Evolutionary conservation across 2,888 invertebrate genomes (phyloP).

Genomic region (Venusia cambrica): DNA sequence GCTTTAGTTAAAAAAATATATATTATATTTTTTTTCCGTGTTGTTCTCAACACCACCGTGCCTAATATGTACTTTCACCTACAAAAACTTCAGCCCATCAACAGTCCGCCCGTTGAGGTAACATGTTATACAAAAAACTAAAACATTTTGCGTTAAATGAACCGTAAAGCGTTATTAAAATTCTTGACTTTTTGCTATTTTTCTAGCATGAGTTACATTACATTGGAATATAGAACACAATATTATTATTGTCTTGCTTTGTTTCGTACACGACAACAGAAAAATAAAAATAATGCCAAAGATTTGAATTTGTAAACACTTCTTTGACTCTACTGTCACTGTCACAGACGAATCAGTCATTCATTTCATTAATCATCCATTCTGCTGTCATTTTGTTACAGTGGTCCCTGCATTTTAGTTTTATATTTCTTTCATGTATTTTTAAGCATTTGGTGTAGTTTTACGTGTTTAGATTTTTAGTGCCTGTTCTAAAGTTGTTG

Average conservation of each 20-base stretch:
- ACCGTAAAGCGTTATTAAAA: constrained; percentile 58
- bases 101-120: no score
- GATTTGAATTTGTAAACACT: not conserved
- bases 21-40: no score
- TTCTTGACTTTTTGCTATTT: constrained; percentile 28
- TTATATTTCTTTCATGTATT: constrained; percentile 72
- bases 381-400: constrained; percentile 49
- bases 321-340: constrained; percentile 11
- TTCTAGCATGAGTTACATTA: constrained; percentile 3
- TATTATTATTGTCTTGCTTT: constrained; percentile 5
- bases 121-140: no score
- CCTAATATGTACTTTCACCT: no score
- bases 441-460: constrained; percentile 54
- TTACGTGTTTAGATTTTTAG: constrained; percentile 61
- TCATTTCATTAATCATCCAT: constrained; percentile 24
- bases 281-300: constrained; percentile 8
- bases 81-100: no score
- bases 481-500: constrained; percentile 43
- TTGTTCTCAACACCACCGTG: no score
- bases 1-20: no score
- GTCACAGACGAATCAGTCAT: no score
- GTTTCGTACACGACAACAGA: constrained; percentile 2
- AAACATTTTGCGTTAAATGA: constrained; percentile 47
- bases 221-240: constrained; percentile 8
- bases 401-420: constrained; percentile 70